A percentile compares a stretch with the other conserved stretches of the same genome.
These are phyloP conservation scores for Sweltsa coloradensis DNA, from an alignment of 1,140 invertebrate genomes.

Conservation along the genomic window DNA sequence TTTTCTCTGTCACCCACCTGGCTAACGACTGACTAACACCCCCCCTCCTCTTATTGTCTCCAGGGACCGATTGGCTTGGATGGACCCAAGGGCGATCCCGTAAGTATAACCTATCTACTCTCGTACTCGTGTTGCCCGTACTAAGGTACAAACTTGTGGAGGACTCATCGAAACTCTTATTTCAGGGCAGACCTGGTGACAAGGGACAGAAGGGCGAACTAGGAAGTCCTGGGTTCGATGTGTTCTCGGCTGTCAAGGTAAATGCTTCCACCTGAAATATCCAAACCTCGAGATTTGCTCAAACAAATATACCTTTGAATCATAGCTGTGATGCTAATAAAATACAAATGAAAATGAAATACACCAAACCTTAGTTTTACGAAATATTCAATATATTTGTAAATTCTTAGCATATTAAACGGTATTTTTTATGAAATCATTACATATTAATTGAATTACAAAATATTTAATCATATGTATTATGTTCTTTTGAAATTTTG, in stretches of 20 bases:
- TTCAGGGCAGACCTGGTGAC: constrained; percentile 72
- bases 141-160: no score
- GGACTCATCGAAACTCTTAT: constrained; percentile 14
- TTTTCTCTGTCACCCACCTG: no score
- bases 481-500: no score
- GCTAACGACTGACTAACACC: no score
- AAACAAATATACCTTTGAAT: background rate
- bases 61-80: constrained; percentile 89
- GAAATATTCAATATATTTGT: no score
- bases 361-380: no score
- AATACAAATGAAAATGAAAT: background rate
- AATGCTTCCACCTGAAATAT: constrained; percentile 11
- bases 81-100: constrained; percentile 85
- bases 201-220: constrained; percentile 77
- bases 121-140: background rate
- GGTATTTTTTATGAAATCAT: no score
- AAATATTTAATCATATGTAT: no score
- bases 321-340: background rate
- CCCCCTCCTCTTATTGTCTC: constrained; percentile 34
- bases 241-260: constrained; percentile 85
- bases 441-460: no score
- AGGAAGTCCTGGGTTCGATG: constrained; percentile 76
- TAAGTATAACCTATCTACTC: constrained; percentile 53
- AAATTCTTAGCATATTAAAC: no score
- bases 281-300: no score